Evolutionary conservation across 2,797 vertebrate genomes (phyloP).

Genomic region (Notamacropus eugenii): DNA sequence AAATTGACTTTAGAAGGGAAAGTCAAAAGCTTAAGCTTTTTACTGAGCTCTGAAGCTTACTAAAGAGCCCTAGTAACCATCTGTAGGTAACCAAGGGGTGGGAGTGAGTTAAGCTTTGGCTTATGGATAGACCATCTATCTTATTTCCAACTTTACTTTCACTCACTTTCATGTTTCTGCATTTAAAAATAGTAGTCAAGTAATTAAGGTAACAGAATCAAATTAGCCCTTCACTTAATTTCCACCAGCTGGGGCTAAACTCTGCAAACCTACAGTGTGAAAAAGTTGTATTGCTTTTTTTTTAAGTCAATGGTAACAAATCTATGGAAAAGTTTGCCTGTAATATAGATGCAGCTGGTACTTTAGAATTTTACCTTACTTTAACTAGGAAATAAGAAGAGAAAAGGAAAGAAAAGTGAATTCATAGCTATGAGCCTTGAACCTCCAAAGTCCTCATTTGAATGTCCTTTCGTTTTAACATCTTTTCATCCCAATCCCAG

Average conservation of each 20-base stretch:
- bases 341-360: neutral
- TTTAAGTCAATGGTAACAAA: conserved; percentile 2
- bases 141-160: neutral
- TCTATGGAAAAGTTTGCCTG: neutral
- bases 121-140: neutral
- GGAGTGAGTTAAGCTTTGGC: neutral
- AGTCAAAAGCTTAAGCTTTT: neutral
- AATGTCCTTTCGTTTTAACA: neutral
- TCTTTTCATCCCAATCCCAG: neutral
- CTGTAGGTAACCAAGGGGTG: conserved; percentile 20
- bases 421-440: neutral
- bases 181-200: conserved; percentile 20
- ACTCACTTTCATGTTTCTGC: conserved; percentile 3
- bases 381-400: neutral
- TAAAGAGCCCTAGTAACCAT: neutral
- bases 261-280: neutral
- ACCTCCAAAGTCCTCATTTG: neutral
- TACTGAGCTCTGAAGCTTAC: conserved; percentile 5
- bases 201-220: neutral
- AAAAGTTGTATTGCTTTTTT: neutral
- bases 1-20: conserved; percentile 7
- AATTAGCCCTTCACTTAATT: neutral
- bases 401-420: neutral
- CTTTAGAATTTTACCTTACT: conserved; percentile 25
- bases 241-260: conserved; percentile 17